Conservation (phyloP, 2,797 vertebrate genomes). For the Peromyscus melanophrys region DNA sequence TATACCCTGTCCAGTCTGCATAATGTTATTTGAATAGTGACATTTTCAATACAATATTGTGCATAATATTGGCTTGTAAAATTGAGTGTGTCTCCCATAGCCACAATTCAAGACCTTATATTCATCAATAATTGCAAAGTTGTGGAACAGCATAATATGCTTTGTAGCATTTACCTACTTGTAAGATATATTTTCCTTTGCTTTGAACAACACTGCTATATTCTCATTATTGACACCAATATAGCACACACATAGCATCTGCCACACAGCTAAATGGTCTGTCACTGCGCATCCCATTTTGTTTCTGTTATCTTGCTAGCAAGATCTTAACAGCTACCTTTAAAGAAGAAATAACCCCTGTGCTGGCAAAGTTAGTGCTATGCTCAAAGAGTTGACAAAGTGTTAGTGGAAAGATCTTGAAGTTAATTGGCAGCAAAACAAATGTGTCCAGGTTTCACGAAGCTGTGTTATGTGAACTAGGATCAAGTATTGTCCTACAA, state of each 20-base stretch:
- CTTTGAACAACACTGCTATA: neutral
- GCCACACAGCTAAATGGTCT: constrained; percentile 56
- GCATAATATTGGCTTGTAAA: neutral
- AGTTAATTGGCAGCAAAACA: constrained; percentile 82
- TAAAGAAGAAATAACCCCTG: constrained; percentile 72
- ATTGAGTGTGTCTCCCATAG: neutral
- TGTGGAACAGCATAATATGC: neutral
- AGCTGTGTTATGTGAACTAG: constrained; percentile 59
- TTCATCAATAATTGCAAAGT: neutral
- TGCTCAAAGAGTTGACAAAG: constrained; percentile 76
- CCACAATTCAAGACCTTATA: neutral
- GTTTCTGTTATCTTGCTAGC: constrained; percentile 78
- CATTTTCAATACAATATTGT: neutral
- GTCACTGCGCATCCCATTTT: constrained; percentile 62
- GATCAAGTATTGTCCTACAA: constrained; percentile 15
- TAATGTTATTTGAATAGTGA: neutral
- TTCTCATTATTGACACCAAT: neutral
- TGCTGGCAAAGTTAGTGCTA: constrained; percentile 63
- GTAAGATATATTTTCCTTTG: neutral
- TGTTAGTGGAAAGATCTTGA: constrained; percentile 73
- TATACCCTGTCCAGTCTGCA: neutral
- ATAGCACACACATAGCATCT: neutral
- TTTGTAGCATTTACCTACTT: neutral
- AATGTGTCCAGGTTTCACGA: constrained; percentile 66
- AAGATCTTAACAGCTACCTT: constrained; percentile 68